These are phyloP conservation scores for Cybosia mesomella DNA, from an alignment of 2,888 invertebrate species.

Conservation along the genomic window DNA sequence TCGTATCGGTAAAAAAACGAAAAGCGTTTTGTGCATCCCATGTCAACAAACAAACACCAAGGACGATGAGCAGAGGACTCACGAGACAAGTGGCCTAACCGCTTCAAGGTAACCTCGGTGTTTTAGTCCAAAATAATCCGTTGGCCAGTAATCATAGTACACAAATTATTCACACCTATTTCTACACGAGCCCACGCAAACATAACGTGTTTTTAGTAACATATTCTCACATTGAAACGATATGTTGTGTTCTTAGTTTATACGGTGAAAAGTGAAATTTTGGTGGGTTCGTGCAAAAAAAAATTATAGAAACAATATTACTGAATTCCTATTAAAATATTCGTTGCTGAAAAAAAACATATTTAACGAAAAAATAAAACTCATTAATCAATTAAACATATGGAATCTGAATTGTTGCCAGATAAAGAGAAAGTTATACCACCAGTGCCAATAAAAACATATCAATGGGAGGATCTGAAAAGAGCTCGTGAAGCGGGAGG, in stretches of 20 bases:
- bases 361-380: slow-evolving; percentile 39
- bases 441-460: slow-evolving; percentile 91
- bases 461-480: slow-evolving; percentile 93
- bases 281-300: slow-evolving; percentile 72
- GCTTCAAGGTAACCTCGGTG: slow-evolving; percentile 80
- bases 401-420: slow-evolving; percentile 86
- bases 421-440: slow-evolving; percentile 85
- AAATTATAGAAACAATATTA: slow-evolving; percentile 39
- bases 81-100: slow-evolving; percentile 63
- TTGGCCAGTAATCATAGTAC: slow-evolving; percentile 78
- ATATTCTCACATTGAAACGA: slow-evolving; percentile 81
- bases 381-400: slow-evolving; percentile 75
- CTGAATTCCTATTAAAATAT: slow-evolving; percentile 40
- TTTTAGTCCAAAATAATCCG: slow-evolving; percentile 77
- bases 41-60: slow-evolving; percentile 66
- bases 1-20: slow-evolving; percentile 59
- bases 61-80: slow-evolving; percentile 64
- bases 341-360: slow-evolving; percentile 52
- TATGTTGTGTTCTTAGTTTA: slow-evolving; percentile 85
- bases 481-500: slow-evolving; percentile 90
- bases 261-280: slow-evolving; percentile 74
- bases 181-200: slow-evolving; percentile 85
- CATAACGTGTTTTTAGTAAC: slow-evolving; percentile 82
- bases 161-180: slow-evolving; percentile 85
- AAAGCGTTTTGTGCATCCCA: slow-evolving; percentile 61